Percentiles rank a stretch among this genome's conserved stretches.
phyloP scores from a whole-genome alignment of 2,113 vertebrate genomes.

The Protobothrops flavoviridis region DNA sequence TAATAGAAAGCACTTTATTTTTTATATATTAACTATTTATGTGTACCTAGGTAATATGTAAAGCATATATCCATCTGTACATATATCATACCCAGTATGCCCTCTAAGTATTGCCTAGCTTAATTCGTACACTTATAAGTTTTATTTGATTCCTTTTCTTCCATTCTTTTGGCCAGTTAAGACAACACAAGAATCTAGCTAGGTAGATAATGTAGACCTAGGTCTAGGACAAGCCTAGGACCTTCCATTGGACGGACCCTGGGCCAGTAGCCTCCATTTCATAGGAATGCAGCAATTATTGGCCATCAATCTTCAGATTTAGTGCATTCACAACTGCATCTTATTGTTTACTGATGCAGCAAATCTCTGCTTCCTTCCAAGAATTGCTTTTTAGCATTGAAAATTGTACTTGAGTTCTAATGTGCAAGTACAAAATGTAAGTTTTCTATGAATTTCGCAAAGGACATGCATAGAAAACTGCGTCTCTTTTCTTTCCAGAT shows the following conservation, averaged over 20 bases:
- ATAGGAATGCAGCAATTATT: neutral
- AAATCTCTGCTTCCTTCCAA: neutral
- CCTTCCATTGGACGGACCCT: neutral
- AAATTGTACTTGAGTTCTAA: neutral
- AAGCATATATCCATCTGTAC: conserved; percentile 43
- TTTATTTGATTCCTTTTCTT: neutral
- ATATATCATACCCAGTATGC: conserved; percentile 28
- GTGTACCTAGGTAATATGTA: conserved; percentile 66
- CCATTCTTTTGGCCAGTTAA: neutral
- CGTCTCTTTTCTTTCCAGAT: neutral
- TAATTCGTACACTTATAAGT: conserved; percentile 1
- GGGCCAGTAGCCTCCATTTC: neutral
- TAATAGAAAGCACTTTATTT: conserved; percentile 95
- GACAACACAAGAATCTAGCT: neutral
- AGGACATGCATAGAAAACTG: neutral
- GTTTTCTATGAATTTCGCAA: neutral
- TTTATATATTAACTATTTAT: conserved; percentile 83
- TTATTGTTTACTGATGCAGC: conserved; percentile 4
- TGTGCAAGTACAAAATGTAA: neutral
- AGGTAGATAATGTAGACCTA: neutral
- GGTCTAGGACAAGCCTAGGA: neutral
- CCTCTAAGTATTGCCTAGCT: conserved; percentile 35
- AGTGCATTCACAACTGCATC: neutral
- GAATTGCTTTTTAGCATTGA: neutral
- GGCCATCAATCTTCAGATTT: neutral